Evolutionary conservation across 1,140 invertebrate genomes (phyloP).

Genomic region (Vanessa atalanta): DNA sequence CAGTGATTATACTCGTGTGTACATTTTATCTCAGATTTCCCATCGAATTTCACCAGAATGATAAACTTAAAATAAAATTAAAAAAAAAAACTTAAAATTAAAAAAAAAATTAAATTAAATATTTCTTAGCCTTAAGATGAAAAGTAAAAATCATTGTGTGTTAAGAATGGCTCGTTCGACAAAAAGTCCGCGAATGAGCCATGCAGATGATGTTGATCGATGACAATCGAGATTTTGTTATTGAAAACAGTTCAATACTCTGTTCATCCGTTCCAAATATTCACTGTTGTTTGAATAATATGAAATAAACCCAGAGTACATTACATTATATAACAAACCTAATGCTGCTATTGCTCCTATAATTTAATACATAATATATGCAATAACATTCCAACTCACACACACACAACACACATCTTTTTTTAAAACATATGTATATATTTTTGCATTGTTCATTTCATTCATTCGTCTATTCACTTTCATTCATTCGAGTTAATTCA

Average conservation of each 20-base stretch:
- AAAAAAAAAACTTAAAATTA: not conserved
- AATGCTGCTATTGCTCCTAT: too few species aligned
- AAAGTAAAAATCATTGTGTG: slow-evolving; percentile 45
- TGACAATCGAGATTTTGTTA: slow-evolving; percentile 40
- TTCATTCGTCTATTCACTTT: too few species aligned
- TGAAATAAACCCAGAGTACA: not conserved
- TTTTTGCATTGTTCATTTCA: too few species aligned
- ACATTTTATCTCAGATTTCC: not conserved
- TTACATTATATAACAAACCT: too few species aligned
- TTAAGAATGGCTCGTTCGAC: slow-evolving; percentile 31
- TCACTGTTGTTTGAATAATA: not conserved
- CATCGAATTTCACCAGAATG: not conserved
- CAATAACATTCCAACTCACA: too few species aligned
- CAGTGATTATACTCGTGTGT: too few species aligned
- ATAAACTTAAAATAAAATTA: too few species aligned
- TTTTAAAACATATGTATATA: too few species aligned
- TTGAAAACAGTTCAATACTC: slow-evolving; percentile 35
- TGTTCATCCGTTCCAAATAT: slow-evolving; percentile 22
- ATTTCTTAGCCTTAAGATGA: slow-evolving; percentile 28
- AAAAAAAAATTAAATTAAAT: not conserved
- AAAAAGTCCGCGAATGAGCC: slow-evolving; percentile 30
- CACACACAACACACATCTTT: too few species aligned
- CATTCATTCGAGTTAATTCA: too few species aligned
- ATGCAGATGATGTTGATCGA: slow-evolving; percentile 43
- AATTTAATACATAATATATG: too few species aligned